Evolutionary conservation across 2,888 invertebrate species (phyloP).

Genomic region (Micoletzkya japonica): DNA sequence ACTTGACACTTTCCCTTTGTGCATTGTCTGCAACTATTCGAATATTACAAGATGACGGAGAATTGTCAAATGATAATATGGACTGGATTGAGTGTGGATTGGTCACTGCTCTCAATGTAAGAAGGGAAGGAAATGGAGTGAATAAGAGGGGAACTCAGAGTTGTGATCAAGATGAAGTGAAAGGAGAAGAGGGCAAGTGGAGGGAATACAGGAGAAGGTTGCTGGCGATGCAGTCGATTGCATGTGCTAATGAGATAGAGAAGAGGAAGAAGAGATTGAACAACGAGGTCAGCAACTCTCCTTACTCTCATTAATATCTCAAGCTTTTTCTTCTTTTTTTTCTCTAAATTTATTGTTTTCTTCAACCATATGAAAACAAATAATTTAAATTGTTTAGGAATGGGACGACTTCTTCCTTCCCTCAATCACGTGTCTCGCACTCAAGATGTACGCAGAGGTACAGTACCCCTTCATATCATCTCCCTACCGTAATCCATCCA

Average conservation of each 20-base stretch:
- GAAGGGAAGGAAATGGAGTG: not conserved
- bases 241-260: not conserved
- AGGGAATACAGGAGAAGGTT: too few species aligned
- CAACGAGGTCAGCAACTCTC: too few species aligned
- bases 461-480: not conserved
- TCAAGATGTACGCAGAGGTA: slow-evolving; percentile 18
- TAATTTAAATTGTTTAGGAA: slow-evolving; percentile 3
- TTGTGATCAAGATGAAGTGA: not conserved
- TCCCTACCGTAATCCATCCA: not conserved
- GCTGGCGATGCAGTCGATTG: slow-evolving; percentile 18
- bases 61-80: not conserved
- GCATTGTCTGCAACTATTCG: not conserved
- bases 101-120: slow-evolving; percentile 16
- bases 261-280: not conserved
- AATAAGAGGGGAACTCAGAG: not conserved
- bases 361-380: not conserved
- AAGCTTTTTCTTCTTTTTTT: too few species aligned
- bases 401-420: slow-evolving; percentile 25
- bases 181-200: slow-evolving; percentile 11
- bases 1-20: slow-evolving; percentile 1
- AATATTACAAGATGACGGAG: not conserved
- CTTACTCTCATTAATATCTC: too few species aligned
- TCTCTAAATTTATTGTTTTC: too few species aligned
- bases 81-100: slow-evolving; percentile 10
- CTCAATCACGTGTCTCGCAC: not conserved